Evolutionary conservation across 2,113 vertebrate species (phyloP), one percentile per base, ranked within the genome.

Genomic region (Morone chrysops): DNA sequence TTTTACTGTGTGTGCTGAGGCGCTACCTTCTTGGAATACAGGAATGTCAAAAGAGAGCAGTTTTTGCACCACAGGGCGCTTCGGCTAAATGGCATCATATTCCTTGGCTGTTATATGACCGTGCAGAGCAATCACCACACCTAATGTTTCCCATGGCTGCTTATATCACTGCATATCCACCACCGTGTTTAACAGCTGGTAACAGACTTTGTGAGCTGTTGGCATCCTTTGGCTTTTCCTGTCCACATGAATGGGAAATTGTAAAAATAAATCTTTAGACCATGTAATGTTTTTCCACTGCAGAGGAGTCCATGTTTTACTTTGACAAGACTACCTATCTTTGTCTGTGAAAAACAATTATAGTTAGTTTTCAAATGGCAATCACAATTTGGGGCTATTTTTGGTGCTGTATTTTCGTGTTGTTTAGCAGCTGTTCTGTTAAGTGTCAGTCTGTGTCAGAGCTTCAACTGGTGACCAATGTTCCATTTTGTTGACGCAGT

Each of bases 61-160:
- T 57, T 78, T 76, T 51, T 60, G 72, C 85, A 87, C 80, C 72
- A 78, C 17, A 51, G 78, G 85, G 73, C 47, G 70, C 78, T 81
- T 82, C 63, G 22, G 67, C 86, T 86, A 84, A 92, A 90, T 70
- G 71, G 47, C 76, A 40, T 89, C 82, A 72, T 78, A 80, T 90
- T 91, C 83, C 43, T 82, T 16, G 38, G 82, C 79, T 79, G 86
- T 89, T 90, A 87, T 79, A 84, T 66, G 73, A 83, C 71, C 12
- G 7, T 62, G 71, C 76, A 77, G 71, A 18, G 71, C 80, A 68
- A 90, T 87, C 79, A 86, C 80, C 78, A 60, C 47, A 67, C 59
- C 78, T 84, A 81, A 89, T 86, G 82, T 88, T 73, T 78, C 87
- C 86, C 84, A 81, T 65, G 82, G 63, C 82, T 84, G 78, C 75